Conservation (phyloP, 2,797 vertebrate species). For the Fringilla coelebs region DNA sequence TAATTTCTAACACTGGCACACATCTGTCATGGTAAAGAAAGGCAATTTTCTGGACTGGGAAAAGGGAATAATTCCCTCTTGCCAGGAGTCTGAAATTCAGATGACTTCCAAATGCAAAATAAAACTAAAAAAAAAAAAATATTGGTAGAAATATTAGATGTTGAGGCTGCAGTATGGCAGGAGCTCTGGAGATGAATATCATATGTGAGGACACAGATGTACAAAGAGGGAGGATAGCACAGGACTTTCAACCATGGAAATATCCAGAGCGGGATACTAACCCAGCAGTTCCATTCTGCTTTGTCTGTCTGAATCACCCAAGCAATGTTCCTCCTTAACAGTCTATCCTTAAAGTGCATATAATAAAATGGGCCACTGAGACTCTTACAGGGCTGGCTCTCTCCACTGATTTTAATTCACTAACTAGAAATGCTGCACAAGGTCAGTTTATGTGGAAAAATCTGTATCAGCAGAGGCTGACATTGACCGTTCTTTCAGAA, state of each 20-base stretch:
- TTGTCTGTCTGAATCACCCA: background rate
- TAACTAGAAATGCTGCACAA: background rate
- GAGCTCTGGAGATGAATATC: background rate
- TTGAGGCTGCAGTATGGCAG: background rate
- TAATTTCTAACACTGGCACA: background rate
- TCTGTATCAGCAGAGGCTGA: background rate
- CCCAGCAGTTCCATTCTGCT: background rate
- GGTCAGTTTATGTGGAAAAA: conserved; percentile 4
- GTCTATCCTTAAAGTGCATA: background rate
- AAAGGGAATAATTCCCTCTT: background rate
- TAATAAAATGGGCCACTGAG: conserved; percentile 1
- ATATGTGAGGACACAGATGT: background rate
- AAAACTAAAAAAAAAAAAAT: background rate
- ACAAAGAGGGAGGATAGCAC: background rate
- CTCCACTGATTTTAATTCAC: conserved; percentile 21
- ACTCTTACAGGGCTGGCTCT: background rate
- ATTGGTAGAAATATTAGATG: background rate
- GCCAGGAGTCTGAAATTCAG: background rate
- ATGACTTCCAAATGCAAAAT: background rate
- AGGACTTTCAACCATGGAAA: background rate
- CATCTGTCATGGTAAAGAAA: background rate
- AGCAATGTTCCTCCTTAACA: background rate
- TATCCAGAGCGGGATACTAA: background rate
- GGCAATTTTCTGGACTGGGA: background rate
- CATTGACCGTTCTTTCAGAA: background rate